Base-by-base conservation (phyloP, 2,113 vertebrate species). In the Rostratula benghalensis region DNA sequence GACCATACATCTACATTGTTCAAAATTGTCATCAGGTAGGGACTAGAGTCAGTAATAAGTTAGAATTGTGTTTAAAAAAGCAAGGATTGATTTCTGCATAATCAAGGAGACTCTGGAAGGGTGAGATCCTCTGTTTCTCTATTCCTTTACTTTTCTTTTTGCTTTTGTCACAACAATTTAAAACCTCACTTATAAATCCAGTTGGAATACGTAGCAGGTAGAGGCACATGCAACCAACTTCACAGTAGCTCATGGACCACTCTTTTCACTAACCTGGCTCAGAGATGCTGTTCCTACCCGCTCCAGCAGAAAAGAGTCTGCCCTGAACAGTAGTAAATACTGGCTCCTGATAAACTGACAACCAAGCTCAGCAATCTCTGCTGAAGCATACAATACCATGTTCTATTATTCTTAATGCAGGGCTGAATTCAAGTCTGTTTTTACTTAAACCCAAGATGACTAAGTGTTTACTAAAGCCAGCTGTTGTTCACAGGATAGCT, bases 351-450 rank as follows among this genome's bases (percentile, higher is more conserved):
- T 30, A 79, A 86, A 65, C 83, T 82, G 80, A 87, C 74, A 94
- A 57, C 50, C 53, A 68, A 82, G 46, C 31, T 56, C 39, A 30
- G 74, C 71, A 63, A 21, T 22, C 86, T 53, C 84, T 86, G 71
- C 61, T 94, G 57, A 84, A 75, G 75, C 30, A 33, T 83, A 91
- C 71, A 65, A 75, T 16, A 91, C 59, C 63, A 73, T 71, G 68
- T 70, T 83, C 84, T 53, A 9, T 64, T 60, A 64, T 30, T 92
- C 51, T 87, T 81, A 78, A 68, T 68, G 67, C 69, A 65, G 83
- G 68, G 41, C 81, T 97, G 94, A 97, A 86, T 70, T 90, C 48
- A 88, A 93, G 82, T 90, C 96, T 97, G 97, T 28, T 97, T 98
- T 95, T 87, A 92, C 91, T 97, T 98, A 97, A 95, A 96, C 41